Evolutionary conservation across 2,113 vertebrate genomes (phyloP), one percentile per base, ranked within the genome.

Genomic region (Pitta sordida): DNA sequence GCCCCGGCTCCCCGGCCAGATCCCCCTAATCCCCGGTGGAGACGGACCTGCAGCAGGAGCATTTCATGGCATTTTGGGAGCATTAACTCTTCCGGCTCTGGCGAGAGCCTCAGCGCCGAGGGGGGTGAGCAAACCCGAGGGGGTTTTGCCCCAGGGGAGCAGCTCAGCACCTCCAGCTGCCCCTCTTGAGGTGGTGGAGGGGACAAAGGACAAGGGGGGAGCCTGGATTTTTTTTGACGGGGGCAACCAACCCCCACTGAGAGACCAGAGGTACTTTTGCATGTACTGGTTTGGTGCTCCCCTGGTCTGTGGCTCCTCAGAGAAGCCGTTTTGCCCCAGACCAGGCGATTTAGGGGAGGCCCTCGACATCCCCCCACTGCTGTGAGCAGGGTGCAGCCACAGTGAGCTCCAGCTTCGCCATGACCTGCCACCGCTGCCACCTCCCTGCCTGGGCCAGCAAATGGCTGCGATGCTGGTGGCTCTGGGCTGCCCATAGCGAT

Each of bases 41-140:
- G 91, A 88, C 91, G 80, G 94, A 96, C 94, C 94, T 95, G 95
- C 71, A 46, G 49, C 80, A 80, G 88, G 94, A 76, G n/a, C 76
- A 14, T 83, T 79, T 91, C 53, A 83, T 7, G 53, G 90, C 60
- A 52, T 81, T 89, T 74, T 23, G 52, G 93, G 58, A 93, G 76
- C 73, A 12, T 93, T 96, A 93, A 94, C 80, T 69, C 86, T 86
- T 92, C 55, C 13, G 3, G 60, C 81, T 53, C 94, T 14, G 34
- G n/a, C 4, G 11, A 56, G 53, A 83, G 19, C 53, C 39, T 60
- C 46, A 41, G 39, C 0, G 0, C 70, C 11, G 24, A 62, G 55
- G 26, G 48, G 63, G 41, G 30, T 41, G 64, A 34, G 21, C 90
- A 73, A 81, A 69, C 16, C 24, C 5, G 1, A 36, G 19, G 68